phyloP scores from a whole-genome alignment of 2,113 vertebrate species.

The Bos indicus region DNA sequence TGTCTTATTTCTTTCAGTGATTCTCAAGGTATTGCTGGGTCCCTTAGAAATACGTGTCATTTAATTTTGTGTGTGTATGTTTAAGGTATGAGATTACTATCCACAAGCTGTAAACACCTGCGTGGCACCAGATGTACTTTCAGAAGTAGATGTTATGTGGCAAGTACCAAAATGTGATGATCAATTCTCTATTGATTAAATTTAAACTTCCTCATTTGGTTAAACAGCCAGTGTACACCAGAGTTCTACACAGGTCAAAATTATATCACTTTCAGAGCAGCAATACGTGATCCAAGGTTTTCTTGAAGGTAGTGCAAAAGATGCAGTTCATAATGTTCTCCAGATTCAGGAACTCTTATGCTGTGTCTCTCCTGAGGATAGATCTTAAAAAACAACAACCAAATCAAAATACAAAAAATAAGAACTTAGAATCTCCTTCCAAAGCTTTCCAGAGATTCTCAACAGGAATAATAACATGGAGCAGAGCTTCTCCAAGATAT shows the following conservation, averaged over 20 bases:
- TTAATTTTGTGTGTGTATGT: conserved; percentile 52
- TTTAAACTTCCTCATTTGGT: conserved; percentile 52
- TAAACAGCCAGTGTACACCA: conserved; percentile 57
- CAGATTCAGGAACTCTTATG: conserved; percentile 86
- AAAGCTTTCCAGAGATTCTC: background rate
- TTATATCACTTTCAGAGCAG: conserved; percentile 84
- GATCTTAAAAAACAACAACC: conserved; percentile 77
- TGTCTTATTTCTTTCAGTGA: conserved; percentile 66
- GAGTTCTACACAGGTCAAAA: conserved; percentile 49
- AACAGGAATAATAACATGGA: background rate
- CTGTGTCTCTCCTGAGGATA: conserved; percentile 90
- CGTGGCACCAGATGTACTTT: conserved; percentile 77
- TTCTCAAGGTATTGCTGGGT: conserved; percentile 62
- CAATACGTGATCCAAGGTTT: conserved; percentile 85
- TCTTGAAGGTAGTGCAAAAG: conserved; percentile 88
- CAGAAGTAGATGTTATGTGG: conserved; percentile 51
- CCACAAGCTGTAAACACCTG: conserved; percentile 60
- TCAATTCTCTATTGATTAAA: conserved; percentile 36
- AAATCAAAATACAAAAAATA: background rate
- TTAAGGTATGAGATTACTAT: conserved; percentile 61
- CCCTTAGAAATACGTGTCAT: conserved; percentile 68
- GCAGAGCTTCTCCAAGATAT: background rate
- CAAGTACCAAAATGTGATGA: conserved; percentile 72
- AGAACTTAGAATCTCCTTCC: background rate
- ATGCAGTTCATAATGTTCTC: conserved; percentile 88